Conservation (phyloP, 2,888 invertebrate species). For the Notodonta dromedarius region DNA sequence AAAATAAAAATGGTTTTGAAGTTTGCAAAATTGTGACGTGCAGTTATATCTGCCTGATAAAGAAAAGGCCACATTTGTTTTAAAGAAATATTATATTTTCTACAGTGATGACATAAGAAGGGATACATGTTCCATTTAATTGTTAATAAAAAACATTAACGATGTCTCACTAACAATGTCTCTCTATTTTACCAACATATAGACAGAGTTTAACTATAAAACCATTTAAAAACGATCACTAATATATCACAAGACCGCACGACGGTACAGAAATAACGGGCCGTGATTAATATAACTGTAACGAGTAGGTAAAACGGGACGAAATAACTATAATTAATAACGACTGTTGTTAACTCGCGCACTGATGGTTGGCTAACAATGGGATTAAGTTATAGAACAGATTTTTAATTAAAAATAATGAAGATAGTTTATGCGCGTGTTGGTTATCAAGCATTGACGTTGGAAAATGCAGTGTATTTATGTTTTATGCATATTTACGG, state of each 20-base stretch:
- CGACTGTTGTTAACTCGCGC: neutral
- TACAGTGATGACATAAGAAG: no score
- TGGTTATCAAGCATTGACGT: no score
- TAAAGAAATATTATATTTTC: no score
- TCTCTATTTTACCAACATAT: neutral
- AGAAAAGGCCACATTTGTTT: no score
- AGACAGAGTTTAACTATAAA: neutral
- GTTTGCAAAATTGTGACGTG: no score
- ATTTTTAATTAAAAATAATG: neutral
- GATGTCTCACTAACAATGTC: neutral
- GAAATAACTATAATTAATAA: conserved; percentile 1
- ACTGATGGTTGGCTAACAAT: neutral
- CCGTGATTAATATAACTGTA: neutral
- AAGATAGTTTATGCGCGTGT: no score
- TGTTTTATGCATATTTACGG: no score
- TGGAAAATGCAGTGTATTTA: no score
- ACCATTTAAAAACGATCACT: neutral
- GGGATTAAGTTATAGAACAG: neutral
- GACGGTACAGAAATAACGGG: neutral
- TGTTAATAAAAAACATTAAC: no score
- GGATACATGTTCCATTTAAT: no score
- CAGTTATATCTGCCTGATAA: no score
- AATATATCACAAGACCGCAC: neutral
- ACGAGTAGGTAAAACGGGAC: neutral
- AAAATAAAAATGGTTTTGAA: no score